These are phyloP conservation scores for Lamproptera curius DNA, from an alignment of 2,888 invertebrate species.

Conservation along the genomic window DNA sequence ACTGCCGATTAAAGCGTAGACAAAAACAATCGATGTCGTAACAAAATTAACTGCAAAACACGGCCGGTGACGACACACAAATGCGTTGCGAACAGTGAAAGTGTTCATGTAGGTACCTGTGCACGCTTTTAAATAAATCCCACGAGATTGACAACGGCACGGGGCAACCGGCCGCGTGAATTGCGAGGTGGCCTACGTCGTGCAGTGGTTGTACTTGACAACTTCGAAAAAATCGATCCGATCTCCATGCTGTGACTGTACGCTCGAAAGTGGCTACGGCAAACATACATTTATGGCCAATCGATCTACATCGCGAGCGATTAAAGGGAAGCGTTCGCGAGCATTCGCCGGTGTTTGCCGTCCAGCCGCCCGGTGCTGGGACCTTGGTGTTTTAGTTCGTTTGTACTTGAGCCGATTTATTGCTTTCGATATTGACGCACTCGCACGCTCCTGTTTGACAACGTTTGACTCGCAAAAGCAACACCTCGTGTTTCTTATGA, in stretches of 20 bases:
- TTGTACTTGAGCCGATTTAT: slow-evolving; percentile 8
- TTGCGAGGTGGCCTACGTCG: slow-evolving; percentile 23
- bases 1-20: no score
- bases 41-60: no score
- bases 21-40: no score
- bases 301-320: slow-evolving; percentile 12
- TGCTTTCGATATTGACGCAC: background rate
- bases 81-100: slow-evolving; percentile 14
- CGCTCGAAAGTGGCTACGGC: slow-evolving; percentile 13
- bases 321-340: slow-evolving; percentile 13
- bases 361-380: no score
- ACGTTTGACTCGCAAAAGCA: background rate
- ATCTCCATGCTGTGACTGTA: slow-evolving; percentile 6
- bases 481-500: no score
- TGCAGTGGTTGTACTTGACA: slow-evolving; percentile 34
- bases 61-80: slow-evolving; percentile 13
- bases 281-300: slow-evolving; percentile 16
- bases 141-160: slow-evolving; percentile 14
- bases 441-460: background rate
- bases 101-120: slow-evolving; percentile 6
- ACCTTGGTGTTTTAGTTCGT: slow-evolving; percentile 11
- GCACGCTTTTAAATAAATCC: slow-evolving; percentile 13
- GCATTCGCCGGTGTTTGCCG: background rate
- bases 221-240: slow-evolving; percentile 23
- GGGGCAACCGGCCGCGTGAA: background rate